Conservation (phyloP, 2,888 invertebrate species). For the Endotricha flammealis region DNA sequence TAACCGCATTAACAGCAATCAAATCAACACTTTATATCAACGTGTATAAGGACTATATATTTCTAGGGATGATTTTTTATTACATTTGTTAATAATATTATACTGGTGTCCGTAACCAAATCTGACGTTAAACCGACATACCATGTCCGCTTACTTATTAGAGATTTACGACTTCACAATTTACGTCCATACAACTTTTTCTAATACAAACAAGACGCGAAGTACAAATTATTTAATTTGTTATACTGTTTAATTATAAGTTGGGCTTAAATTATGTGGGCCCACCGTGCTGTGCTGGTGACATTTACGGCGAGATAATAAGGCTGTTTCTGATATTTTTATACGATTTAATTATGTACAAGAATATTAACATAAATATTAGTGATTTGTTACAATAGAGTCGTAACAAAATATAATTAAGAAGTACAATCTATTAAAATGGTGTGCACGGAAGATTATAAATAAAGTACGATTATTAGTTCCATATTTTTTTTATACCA, state of each 20-base stretch:
- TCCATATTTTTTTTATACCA: no score
- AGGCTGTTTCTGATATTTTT: conserved; percentile 31
- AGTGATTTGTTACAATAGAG: not conserved
- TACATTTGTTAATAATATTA: conserved; percentile 45
- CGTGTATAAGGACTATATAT: not conserved
- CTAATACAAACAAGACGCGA: conserved; percentile 65
- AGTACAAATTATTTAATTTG: conserved; percentile 70
- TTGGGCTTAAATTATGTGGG: conserved; percentile 52
- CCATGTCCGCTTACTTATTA: conserved; percentile 61
- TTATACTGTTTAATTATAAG: conserved; percentile 61
- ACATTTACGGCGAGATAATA: conserved; percentile 49
- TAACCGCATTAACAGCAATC: conserved; percentile 11
- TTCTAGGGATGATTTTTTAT: not conserved
- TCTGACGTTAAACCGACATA: conserved; percentile 66
- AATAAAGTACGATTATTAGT: no score
- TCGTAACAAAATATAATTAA: no score
- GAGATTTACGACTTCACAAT: conserved; percentile 66
- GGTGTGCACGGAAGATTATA: no score
- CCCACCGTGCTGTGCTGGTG: conserved; percentile 34
- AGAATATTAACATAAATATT: not conserved
- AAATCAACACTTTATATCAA: conserved; percentile 26
- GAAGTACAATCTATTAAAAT: no score
- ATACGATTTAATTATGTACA: conserved; percentile 16
- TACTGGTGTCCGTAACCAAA: conserved; percentile 62
- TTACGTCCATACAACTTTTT: conserved; percentile 56